Evolutionary conservation across 2,113 vertebrate genomes (phyloP), one percentile per base, ranked within the genome.

Genomic region (Thryonomys swinderianus): DNA sequence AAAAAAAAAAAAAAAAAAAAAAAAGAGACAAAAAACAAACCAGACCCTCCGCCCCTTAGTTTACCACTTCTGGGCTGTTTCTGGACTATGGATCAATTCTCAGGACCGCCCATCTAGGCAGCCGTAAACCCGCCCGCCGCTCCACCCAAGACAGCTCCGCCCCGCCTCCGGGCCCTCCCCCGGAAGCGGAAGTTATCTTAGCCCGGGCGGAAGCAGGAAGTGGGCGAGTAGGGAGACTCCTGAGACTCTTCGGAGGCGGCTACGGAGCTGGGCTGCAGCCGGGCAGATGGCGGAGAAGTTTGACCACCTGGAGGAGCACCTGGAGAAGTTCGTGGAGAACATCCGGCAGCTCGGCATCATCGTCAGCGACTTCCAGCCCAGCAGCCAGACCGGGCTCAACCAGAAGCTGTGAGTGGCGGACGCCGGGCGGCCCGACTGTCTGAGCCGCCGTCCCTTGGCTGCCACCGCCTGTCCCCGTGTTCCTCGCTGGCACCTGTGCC

Each of bases 321-420:
- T 99, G 96, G 99, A 99, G 98, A 99, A 99, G 98, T 99, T 99
- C 57, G 99, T 99, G 96, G 99, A 99, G 98, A 99, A 99, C 94
- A 99, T 99, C 96, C 99, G 99, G 55, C 99, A 99, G 97, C 96
- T 99, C 91, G 99, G 99, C 96, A 99, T 99, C 96, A 99, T 99
- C 97, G 99, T 99, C 85, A 99, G 99, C 96, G 99, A 99, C 97
- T 99, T 99, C 97, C 99, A 99, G 97, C 99, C 99, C 18, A 99
- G 99, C 98, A 99, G 99, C 97, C 99, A 99, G 96, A 98, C 99
- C 9, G 99, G 99, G 11, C 99, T 99, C 83, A 99, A 99, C 97
- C 99, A 99, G 96, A 99, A 99, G 93, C 97, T 99, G 99, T 99
- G 97, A 98, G 98, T 59, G 40, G 59, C 34, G 32, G 87, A 23